Evolutionary conservation across 2,113 vertebrate species (phyloP).

Genomic region (Scomber japonicus): DNA sequence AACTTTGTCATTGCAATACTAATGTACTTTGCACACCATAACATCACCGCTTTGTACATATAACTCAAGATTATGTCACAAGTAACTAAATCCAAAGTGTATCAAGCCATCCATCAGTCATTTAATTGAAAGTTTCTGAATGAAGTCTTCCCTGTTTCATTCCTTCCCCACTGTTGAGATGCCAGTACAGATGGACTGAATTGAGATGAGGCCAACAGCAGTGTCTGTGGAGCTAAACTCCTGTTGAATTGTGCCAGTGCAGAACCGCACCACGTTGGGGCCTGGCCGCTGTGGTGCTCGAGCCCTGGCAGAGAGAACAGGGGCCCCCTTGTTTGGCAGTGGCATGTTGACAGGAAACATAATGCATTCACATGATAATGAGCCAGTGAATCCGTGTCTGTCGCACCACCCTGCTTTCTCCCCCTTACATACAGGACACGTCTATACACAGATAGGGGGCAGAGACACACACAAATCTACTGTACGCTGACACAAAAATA

Average conservation of each 20-base stretch:
- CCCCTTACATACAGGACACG: constrained; percentile 23
- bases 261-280: constrained; percentile 60
- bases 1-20: background rate
- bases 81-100: constrained; percentile 1
- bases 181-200: constrained; percentile 69
- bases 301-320: constrained; percentile 78
- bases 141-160: constrained; percentile 41
- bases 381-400: constrained; percentile 56
- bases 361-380: constrained; percentile 85
- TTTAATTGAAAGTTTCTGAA: constrained; percentile 35
- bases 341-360: constrained; percentile 75
- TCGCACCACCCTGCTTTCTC: constrained; percentile 21
- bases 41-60: background rate
- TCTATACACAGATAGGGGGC: constrained; percentile 6
- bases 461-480: constrained; percentile 41
- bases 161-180: constrained; percentile 51
- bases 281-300: constrained; percentile 50
- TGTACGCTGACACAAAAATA: constrained; percentile 51
- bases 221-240: constrained; percentile 65
- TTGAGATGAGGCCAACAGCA: constrained; percentile 63
- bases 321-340: constrained; percentile 80
- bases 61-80: background rate
- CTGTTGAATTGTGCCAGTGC: constrained; percentile 64
- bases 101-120: constrained; percentile 1
- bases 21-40: background rate